Evolutionary conservation across 1,140 invertebrate species (phyloP), one percentile per base, ranked within the genome.

Genomic region (Aporrectodea caliginosa): DNA sequence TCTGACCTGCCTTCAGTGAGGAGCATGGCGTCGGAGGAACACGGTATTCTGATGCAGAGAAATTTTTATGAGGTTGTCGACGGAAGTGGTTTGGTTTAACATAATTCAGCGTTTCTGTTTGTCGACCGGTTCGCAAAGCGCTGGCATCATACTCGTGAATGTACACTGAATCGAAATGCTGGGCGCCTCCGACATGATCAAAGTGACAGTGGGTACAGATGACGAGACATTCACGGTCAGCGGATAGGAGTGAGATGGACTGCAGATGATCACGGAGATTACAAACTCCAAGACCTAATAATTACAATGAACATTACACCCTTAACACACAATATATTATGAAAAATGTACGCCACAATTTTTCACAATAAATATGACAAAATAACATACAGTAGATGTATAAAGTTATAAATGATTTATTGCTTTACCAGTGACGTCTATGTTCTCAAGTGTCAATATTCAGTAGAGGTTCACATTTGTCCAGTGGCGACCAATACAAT

Each of bases 191-290:
- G 16, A 31, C 35, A 34, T 80, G 79, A 72, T 80, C 79, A 35
- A 80, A 80, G 70, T 80, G 79, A 29, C 29, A 33, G 43, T 80
- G 79, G 27, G 79, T 80, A 27, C 73, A 77, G 30, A 80, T 77
- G 68, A 80, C 73, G n/a, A 70, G 16, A 77, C 79, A 76, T 29
- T 75, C 73, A 1, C 74, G 43, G 35, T 71, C 69, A 33, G 6
- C n/a, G 22, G 33, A 73, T 30, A 69, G 35, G 70, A 34, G 78
- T 73, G 71, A 16, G 16, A 79, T 79, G 27, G 70, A 58, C 16
- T 58, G 12, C 34, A 76, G 70, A 31, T 80, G 74, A 14, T 70
- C 29, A 6, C 69, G 35, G 16, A 80, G 58, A 71, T 80, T 71
- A 77, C 73, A 80, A 22, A 80, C 74, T 12, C 79, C 79, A 27